Conservation (phyloP, 2,888 invertebrate species). For the Rhamnusium bicolor region DNA sequence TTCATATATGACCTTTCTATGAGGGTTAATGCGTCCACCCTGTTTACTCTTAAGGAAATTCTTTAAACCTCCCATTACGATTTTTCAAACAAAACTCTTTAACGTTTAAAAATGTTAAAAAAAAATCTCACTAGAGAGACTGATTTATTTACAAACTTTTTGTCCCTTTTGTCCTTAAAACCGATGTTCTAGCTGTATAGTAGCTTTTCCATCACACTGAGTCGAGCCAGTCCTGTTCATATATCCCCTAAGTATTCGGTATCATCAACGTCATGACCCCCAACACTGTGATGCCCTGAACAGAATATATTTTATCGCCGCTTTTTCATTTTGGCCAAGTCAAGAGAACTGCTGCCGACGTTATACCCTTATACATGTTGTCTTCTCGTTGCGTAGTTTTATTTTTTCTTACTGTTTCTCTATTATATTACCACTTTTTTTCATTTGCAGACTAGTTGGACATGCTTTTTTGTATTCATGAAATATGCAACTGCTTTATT, state of each 20-base stretch:
- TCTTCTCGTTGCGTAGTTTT: background rate
- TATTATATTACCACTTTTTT: background rate
- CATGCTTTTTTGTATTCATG: background rate
- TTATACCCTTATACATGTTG: conserved; percentile 4
- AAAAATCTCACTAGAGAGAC: too few relatives aligned
- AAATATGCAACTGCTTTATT: background rate
- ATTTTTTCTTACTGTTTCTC: background rate
- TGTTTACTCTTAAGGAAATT: too few relatives aligned
- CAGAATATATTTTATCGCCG: conserved; percentile 19
- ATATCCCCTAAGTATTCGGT: background rate
- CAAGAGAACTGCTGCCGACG: conserved; percentile 2
- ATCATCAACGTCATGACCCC: conserved; percentile 4
- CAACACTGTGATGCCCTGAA: background rate
- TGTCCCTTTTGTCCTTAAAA: too few relatives aligned
- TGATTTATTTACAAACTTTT: too few relatives aligned
- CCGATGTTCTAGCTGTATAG: background rate
- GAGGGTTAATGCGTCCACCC: too few relatives aligned
- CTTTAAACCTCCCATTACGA: too few relatives aligned
- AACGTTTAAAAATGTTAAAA: too few relatives aligned
- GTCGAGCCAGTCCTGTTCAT: background rate
- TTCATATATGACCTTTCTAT: too few relatives aligned
- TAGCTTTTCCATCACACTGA: background rate
- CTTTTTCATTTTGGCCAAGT: conserved; percentile 21
- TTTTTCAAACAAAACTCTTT: too few relatives aligned
- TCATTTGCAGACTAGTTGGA: background rate